Evolutionary conservation across 2,888 invertebrate species (phyloP).

Genomic region (Synergus umbraculus): DNA sequence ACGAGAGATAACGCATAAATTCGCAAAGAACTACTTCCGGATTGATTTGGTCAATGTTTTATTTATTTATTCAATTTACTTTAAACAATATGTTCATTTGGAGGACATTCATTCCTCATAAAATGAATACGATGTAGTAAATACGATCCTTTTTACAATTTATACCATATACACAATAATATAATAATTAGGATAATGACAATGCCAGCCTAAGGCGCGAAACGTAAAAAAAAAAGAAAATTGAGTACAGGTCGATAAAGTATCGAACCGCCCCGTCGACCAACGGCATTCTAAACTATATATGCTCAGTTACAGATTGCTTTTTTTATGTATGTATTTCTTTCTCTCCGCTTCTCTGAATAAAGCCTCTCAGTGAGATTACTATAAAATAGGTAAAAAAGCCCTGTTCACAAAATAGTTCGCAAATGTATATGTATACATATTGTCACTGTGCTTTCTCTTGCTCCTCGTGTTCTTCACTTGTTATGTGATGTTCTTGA

Average conservation of each 20-base stretch:
- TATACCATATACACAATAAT: conserved; percentile 71
- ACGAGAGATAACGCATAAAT: not conserved
- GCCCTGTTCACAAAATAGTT: conserved; percentile 71
- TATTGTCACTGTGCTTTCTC: conserved; percentile 68
- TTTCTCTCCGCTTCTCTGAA: conserved; percentile 48
- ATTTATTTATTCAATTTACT: conserved; percentile 71
- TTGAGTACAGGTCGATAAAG: conserved; percentile 62
- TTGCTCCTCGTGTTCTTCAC: conserved; percentile 45
- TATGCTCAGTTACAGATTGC: conserved; percentile 66
- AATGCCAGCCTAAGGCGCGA: conserved; percentile 67
- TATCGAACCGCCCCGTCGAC: conserved; percentile 62
- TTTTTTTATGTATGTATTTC: conserved; percentile 48
- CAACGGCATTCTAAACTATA: conserved; percentile 62
- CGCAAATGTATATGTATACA: conserved; percentile 66
- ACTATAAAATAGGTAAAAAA: conserved; percentile 73
- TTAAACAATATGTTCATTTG: conserved; percentile 72
- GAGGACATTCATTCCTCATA: conserved; percentile 64
- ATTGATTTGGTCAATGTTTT: conserved; percentile 68
- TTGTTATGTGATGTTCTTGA: conserved; percentile 33
- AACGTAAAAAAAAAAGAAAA: conserved; percentile 60
- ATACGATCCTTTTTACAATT: conserved; percentile 72
- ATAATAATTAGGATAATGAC: conserved; percentile 57
- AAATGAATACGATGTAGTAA: conserved; percentile 72
- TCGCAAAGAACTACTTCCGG: not conserved
- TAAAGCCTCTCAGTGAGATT: conserved; percentile 66